Evolutionary conservation across 92 coral and sea anemone genomes (phyloP).

Genomic region (Hydrozoanthus gracilis): DNA sequence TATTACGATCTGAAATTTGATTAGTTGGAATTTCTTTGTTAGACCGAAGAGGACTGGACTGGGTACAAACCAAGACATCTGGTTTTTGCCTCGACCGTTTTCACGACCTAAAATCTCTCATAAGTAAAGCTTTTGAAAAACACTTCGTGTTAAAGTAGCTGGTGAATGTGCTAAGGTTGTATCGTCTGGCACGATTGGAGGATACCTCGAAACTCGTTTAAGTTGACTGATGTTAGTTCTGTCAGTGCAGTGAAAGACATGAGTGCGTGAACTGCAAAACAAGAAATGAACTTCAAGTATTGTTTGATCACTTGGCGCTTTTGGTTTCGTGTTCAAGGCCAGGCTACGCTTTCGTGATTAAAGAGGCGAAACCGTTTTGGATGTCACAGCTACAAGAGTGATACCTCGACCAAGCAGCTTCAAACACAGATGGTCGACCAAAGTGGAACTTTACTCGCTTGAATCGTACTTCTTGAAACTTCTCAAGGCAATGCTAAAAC

Average conservation of each 20-base stretch:
- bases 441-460: slow-evolving; percentile 4
- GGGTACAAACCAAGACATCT: slow-evolving; percentile 44
- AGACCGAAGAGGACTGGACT: slow-evolving; percentile 51
- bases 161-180: slow-evolving; percentile 17
- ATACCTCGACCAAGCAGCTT: slow-evolving; percentile 1
- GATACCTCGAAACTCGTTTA: not conserved
- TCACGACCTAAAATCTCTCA: slow-evolving; percentile 1
- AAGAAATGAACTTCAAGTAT: slow-evolving; percentile 22
- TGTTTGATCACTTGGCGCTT: slow-evolving; percentile 20
- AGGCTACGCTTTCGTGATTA: slow-evolving; percentile 21
- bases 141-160: not conserved
- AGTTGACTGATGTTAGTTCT: slow-evolving; percentile 5
- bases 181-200: slow-evolving; percentile 26
- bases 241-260: slow-evolving; percentile 20
- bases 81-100: slow-evolving; percentile 33
- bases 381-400: slow-evolving; percentile 25
- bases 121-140: not conserved
- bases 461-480: slow-evolving; percentile 19
- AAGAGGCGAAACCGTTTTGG: slow-evolving; percentile 8
- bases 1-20: slow-evolving; percentile 82
- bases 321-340: slow-evolving; percentile 4
- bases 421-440: slow-evolving; percentile 22
- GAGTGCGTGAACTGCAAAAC: slow-evolving; percentile 23
- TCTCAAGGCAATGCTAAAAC: slow-evolving; percentile 66
- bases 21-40: slow-evolving; percentile 55